These are phyloP conservation scores for Falco rusticolus DNA, from an alignment of 2,797 vertebrate species.

Conservation along the genomic window DNA sequence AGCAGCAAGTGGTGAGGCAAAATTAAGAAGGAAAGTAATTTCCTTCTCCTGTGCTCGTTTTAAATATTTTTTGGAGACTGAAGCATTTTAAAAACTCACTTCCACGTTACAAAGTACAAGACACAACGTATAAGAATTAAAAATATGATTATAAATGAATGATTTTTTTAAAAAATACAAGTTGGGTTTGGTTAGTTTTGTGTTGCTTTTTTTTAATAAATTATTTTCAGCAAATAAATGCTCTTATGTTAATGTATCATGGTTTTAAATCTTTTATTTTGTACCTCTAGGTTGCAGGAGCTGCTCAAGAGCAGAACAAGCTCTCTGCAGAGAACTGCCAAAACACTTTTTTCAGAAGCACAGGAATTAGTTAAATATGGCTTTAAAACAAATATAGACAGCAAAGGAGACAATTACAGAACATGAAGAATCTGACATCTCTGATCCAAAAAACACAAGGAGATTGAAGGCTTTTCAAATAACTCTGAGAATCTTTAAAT, in stretches of 20 bases:
- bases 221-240: neutral
- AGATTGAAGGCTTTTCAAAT: neutral
- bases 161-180: too few relatives aligned
- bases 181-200: too few relatives aligned
- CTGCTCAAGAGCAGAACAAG: neutral
- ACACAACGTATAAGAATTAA: neutral
- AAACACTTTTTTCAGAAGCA: neutral
- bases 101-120: neutral
- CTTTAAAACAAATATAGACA: neutral
- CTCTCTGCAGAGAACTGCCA: neutral
- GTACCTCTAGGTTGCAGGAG: neutral
- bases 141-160: neutral
- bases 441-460: fast-evolving
- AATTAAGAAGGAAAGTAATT: neutral
- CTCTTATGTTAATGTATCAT: neutral
- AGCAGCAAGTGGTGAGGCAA: neutral
- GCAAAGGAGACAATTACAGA: neutral
- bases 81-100: neutral
- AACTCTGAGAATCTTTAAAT: neutral
- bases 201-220: neutral
- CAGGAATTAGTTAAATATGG: neutral
- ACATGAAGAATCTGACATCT: neutral
- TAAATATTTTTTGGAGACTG: neutral
- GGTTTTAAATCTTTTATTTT: neutral
- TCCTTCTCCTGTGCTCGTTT: neutral